phyloP scores from a whole-genome alignment of 2,113 vertebrate genomes.

The Podilymbus podiceps region DNA sequence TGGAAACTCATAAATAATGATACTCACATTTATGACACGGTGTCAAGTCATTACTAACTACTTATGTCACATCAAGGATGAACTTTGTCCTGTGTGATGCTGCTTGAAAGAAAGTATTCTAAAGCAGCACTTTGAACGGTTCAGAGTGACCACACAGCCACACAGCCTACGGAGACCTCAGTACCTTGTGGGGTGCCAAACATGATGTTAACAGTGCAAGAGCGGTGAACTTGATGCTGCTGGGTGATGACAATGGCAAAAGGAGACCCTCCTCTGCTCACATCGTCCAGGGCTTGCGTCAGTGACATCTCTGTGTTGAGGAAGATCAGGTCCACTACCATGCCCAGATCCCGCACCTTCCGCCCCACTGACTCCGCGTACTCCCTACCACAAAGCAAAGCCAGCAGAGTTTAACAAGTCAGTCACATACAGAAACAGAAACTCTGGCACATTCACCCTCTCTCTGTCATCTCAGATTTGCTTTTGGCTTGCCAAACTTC shows the following conservation, averaged over 20 bases:
- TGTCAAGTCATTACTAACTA: background rate
- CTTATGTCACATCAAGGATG: background rate
- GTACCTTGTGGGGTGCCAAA: conserved; percentile 97
- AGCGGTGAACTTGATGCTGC: conserved; percentile 96
- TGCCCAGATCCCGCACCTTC: conserved; percentile 93
- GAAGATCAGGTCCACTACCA: conserved; percentile 99
- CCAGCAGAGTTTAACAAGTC: background rate
- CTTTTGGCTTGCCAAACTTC: background rate
- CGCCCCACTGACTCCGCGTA: conserved; percentile 97
- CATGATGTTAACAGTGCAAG: conserved; percentile 98
- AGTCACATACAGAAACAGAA: background rate
- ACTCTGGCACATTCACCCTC: background rate
- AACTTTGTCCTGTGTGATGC: background rate
- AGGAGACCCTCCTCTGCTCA: conserved; percentile 92
- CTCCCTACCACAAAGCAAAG: conserved; percentile 79
- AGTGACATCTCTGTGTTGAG: conserved; percentile 97
- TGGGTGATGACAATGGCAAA: conserved; percentile 98
- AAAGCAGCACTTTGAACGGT: background rate
- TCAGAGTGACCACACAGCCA: background rate
- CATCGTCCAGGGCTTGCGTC: conserved; percentile 93
- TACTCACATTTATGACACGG: background rate
- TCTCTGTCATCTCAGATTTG: background rate
- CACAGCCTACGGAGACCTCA: background rate
- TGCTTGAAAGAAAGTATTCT: background rate
- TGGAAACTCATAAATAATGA: background rate